Evolutionary conservation across 37 sponge, comb jelly and placozoan species (phyloP).

Genomic region (Ianthella basta): DNA sequence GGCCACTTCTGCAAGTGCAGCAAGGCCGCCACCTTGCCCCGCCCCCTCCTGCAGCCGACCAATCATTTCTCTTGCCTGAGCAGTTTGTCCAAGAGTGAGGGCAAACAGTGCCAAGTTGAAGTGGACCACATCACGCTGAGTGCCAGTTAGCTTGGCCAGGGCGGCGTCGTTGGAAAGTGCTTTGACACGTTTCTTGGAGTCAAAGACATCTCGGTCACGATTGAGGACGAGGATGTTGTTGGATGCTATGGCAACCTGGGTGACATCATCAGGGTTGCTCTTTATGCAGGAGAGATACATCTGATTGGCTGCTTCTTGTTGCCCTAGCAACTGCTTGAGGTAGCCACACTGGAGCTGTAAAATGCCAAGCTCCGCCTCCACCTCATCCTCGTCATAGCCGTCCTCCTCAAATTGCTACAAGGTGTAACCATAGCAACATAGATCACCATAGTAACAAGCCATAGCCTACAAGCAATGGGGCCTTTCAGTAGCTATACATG

Average conservation of each 20-base stretch:
- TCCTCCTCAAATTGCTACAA: constrained; percentile 45
- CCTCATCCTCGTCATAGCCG: constrained; percentile 75
- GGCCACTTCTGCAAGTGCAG: neutral
- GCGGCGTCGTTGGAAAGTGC: constrained; percentile 56
- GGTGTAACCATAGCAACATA: neutral
- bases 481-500: no score
- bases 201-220: constrained; percentile 91
- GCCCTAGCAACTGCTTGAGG: constrained; percentile 50
- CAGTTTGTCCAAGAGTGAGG: constrained; percentile 78
- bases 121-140: constrained; percentile 61
- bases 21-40: neutral
- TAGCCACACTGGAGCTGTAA: constrained; percentile 72
- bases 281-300: constrained; percentile 69
- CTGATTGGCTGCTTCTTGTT: constrained; percentile 58
- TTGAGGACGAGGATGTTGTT: constrained; percentile 93
- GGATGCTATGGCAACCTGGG: constrained; percentile 78
- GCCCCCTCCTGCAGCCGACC: constrained; percentile 38
- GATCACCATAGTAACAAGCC: neutral
- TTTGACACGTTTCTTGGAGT: constrained; percentile 89
- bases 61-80: constrained; percentile 21
- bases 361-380: constrained; percentile 71
- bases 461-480: neutral
- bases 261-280: constrained; percentile 62
- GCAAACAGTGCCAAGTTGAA: constrained; percentile 88
- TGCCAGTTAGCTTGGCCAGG: constrained; percentile 67